Conservation (phyloP, 2,888 invertebrate genomes). For the Drosophila sordidapex region DNA sequence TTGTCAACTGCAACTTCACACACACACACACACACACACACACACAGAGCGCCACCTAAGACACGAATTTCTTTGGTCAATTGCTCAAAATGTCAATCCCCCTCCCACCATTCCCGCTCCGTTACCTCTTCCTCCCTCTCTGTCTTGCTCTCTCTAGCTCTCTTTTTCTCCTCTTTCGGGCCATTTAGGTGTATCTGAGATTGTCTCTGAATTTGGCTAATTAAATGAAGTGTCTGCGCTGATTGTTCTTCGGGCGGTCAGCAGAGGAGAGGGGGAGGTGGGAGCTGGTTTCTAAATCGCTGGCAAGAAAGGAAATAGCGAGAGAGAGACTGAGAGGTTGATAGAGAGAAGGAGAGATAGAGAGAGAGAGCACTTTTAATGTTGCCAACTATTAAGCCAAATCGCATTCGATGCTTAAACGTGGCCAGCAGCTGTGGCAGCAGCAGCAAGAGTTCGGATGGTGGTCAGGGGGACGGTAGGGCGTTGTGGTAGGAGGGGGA, state of each 20-base stretch:
- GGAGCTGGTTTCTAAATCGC: slow-evolving; percentile 4
- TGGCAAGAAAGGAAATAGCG: slow-evolving; percentile 4
- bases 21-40: neutral
- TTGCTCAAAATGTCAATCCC: neutral
- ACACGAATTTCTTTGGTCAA: neutral
- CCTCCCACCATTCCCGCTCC: neutral
- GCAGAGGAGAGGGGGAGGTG: neutral
- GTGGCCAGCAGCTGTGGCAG: slow-evolving; percentile 12
- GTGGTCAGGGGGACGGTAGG: neutral
- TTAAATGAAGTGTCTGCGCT: slow-evolving; percentile 45
- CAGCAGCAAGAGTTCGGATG: neutral
- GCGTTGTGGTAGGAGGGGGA: too few species aligned
- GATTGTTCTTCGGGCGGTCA: neutral
- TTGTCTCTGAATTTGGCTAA: slow-evolving; percentile 53
- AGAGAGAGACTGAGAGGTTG: neutral
- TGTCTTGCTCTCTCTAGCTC: neutral
- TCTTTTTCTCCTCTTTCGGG: neutral
- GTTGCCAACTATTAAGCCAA: slow-evolving; percentile 56
- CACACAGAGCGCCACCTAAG: neutral
- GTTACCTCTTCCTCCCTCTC: neutral
- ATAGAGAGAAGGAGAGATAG: neutral
- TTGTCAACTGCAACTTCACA: neutral
- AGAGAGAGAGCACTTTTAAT: slow-evolving; percentile 41
- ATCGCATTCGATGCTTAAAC: slow-evolving; percentile 58
- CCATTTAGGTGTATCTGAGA: neutral